Conservation (phyloP, 2,113 vertebrate genomes). For the Maccullochella peelii region DNA sequence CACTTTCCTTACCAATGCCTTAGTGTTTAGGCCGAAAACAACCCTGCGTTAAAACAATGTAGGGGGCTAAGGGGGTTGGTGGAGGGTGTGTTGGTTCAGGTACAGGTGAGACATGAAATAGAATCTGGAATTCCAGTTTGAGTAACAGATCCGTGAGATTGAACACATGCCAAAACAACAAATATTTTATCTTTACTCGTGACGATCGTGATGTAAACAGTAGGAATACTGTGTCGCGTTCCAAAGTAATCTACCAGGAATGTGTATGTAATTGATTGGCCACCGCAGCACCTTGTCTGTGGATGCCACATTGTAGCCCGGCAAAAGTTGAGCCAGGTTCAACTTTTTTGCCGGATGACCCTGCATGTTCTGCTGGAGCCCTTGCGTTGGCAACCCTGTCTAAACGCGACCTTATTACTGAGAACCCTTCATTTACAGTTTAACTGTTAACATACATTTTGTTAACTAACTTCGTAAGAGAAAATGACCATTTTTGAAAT, state of each 20-base stretch:
- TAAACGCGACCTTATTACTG: background rate
- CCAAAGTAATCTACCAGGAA: background rate
- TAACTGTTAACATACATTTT: background rate
- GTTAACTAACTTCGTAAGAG: background rate
- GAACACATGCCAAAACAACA: background rate
- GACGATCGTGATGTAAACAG: rapidly evolving
- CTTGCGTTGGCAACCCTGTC: background rate
- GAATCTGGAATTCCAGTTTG: background rate
- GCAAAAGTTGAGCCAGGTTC: background rate
- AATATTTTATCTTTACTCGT: background rate
- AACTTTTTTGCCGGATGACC: background rate
- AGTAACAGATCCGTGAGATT: background rate
- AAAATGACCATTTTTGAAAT: background rate
- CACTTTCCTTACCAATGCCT: background rate
- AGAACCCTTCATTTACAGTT: background rate
- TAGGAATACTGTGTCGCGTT: background rate
- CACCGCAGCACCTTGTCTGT: background rate
- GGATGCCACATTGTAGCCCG: background rate
- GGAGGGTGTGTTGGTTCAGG: background rate
- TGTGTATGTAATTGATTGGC: background rate
- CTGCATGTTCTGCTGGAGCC: background rate
- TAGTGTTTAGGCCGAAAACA: background rate
- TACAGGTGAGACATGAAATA: background rate
- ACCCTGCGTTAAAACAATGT: background rate
- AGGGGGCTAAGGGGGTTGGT: background rate